Conservation (phyloP, 2,888 invertebrate species). For the Spilarctia lutea region DNA sequence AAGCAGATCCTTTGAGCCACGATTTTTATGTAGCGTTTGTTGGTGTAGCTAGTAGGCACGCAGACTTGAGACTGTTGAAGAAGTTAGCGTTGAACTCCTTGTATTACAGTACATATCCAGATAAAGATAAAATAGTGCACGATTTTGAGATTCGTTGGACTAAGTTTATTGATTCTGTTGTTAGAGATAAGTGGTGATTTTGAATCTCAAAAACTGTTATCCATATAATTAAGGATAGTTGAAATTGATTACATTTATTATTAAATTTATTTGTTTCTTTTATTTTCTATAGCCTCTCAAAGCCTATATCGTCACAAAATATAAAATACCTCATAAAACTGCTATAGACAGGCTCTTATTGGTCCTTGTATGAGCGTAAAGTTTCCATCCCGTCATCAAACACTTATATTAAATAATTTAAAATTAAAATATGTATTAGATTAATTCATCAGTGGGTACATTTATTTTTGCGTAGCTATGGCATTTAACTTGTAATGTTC, state of each 20-base stretch:
- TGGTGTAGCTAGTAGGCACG: constrained; percentile 89
- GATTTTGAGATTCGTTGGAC: constrained; percentile 80
- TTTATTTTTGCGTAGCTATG: too few species aligned
- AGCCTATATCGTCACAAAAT: not conserved
- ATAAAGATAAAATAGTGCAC: constrained; percentile 63
- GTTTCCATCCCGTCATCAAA: too few species aligned
- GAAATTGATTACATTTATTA: not conserved
- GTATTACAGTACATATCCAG: constrained; percentile 87
- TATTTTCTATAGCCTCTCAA: not conserved
- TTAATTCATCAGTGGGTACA: too few species aligned
- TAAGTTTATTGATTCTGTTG: constrained; percentile 69
- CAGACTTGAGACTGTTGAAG: constrained; percentile 90
- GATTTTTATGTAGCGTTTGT: constrained; percentile 92
- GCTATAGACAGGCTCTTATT: not conserved
- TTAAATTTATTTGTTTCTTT: not conserved
- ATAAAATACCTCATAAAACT: too few species aligned
- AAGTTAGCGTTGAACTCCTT: constrained; percentile 92
- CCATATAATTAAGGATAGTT: not conserved
- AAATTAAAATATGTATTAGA: too few species aligned
- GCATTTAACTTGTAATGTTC: not conserved
- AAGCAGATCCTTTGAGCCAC: constrained; percentile 89
- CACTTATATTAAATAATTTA: too few species aligned
- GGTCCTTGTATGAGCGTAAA: not conserved
- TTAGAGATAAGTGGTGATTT: constrained; percentile 52
- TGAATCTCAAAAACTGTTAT: constrained; percentile 11